Evolutionary conservation across 2,888 invertebrate species (phyloP), one percentile per base, ranked within the genome.

Genomic region (Torymus aiolomorphi): DNA sequence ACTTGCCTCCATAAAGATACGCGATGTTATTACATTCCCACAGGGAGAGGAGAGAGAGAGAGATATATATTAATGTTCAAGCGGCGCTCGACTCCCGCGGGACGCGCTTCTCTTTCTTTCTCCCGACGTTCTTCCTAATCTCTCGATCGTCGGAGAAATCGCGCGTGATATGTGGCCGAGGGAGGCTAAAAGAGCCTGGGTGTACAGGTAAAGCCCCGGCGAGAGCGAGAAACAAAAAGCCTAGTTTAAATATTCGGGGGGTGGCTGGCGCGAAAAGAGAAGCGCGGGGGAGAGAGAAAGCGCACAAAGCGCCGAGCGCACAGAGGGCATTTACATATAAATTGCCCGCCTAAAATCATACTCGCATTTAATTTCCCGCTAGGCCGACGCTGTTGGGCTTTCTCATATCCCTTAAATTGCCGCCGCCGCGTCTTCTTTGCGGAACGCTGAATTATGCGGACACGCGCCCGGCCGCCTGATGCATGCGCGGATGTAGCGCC

Each of bases 281-380:
- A 12, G 54, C n/a, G n/a, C 18, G 13, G 14, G 59, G 31, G 14
- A 16, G 24, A 24, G 42, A 31, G 57, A 51, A 31, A 52, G 51
- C 8, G 59, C 11, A 16, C 11, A 8, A 31, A 13, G 13, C 24
- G 49, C 12, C n/a, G n/a, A 31, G 18, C 51, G 67, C 18, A 20
- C n/a, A 12, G 20, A 18, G 31, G 4, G 63, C 49, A 78, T 88
- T 88, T 87, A 87, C 88, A 88, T 88, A 88, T 88, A 88, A 88
- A 88, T 88, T 88, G 88, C 85, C 82, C 84, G 80, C 84, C 87
- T 87, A 88, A 88, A 88, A 88, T 88, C 87, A 86, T 87, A 85
- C 86, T 86, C 87, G 85, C 86, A 88, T 88, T 88, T 88, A 88
- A 88, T 88, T 88, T 88, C 87, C 84, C 84, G 84, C 82, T 83